These are phyloP conservation scores for Agrypnia vestita DNA, from an alignment of 1,140 invertebrate genomes.

Conservation along the genomic window DNA sequence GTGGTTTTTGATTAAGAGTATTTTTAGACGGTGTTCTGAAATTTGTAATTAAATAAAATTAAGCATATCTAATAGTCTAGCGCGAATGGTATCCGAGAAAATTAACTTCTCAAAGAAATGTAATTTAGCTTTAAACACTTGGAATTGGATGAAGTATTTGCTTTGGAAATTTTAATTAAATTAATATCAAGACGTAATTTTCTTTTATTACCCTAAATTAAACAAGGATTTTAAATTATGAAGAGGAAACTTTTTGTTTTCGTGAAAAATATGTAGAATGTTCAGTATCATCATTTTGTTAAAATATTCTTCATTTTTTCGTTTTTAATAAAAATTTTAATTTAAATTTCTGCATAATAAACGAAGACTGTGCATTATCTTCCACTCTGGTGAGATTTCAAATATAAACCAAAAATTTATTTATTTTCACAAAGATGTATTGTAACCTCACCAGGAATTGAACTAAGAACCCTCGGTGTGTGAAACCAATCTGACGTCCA, in stretches of 20 bases:
- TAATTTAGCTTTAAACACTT: constrained; percentile 59
- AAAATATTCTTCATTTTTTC: too few relatives aligned
- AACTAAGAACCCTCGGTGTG: too few relatives aligned
- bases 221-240: constrained; percentile 20
- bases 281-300: too few relatives aligned
- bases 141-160: constrained; percentile 54
- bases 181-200: constrained; percentile 46
- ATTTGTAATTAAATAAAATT: constrained; percentile 63
- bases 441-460: too few relatives aligned
- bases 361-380: too few relatives aligned
- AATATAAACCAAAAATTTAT: too few relatives aligned
- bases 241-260: constrained; percentile 7
- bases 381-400: too few relatives aligned
- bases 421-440: too few relatives aligned
- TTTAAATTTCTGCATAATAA: too few relatives aligned
- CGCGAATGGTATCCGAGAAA: constrained; percentile 57
- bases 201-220: constrained; percentile 42
- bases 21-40: constrained; percentile 48
- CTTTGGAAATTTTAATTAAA: constrained; percentile 55
- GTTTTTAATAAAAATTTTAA: too few relatives aligned
- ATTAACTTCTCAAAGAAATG: constrained; percentile 61
- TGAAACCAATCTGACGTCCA: too few relatives aligned
- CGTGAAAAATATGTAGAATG: neutral
- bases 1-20: constrained; percentile 1
- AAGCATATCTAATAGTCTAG: constrained; percentile 59